Conservation (phyloP, 2,888 invertebrate species). For the Hybos culiciformis region DNA sequence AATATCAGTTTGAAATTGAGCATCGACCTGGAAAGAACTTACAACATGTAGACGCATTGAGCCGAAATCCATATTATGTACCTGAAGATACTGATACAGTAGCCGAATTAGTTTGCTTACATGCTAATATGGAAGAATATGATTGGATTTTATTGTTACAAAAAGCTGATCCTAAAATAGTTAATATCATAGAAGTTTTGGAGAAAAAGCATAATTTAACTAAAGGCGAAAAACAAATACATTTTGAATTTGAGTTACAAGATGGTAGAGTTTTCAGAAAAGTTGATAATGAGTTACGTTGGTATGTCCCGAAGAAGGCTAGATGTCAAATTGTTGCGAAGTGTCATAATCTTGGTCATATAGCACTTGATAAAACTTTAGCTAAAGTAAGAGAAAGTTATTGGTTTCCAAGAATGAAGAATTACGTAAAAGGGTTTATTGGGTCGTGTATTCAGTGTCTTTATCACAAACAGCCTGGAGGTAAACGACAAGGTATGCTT, state of each 20-base stretch:
- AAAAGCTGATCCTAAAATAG: conserved; percentile 6
- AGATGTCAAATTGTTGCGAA: conserved; percentile 14
- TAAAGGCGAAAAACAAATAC: conserved; percentile 10
- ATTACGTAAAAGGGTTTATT: conserved; percentile 29
- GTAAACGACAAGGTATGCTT: conserved; percentile 23
- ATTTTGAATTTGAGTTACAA: too few species aligned
- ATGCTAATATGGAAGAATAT: conserved; percentile 1
- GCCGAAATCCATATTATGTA: conserved; percentile 5
- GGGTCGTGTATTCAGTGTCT: conserved; percentile 21
- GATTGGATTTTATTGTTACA: conserved; percentile 10
- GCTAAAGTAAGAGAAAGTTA: conserved; percentile 21
- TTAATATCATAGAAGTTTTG: conserved; percentile 1
- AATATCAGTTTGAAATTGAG: conserved; percentile 12
- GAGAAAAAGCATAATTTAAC: background rate
- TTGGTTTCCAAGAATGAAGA: conserved; percentile 30
- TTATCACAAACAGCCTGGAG: conserved; percentile 21
- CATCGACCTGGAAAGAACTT: conserved; percentile 11
- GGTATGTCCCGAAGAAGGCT: conserved; percentile 14
- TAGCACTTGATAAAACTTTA: conserved; percentile 17
- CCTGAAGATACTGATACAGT: conserved; percentile 2
- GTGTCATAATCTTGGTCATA: conserved; percentile 15
- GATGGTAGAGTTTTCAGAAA: too few species aligned
- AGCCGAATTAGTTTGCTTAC: too few species aligned
- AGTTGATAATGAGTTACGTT: too few species aligned
- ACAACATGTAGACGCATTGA: too few species aligned